Base-by-base conservation (phyloP, 2,888 invertebrate genomes). In the Hoplodrina ambigua region DNA sequence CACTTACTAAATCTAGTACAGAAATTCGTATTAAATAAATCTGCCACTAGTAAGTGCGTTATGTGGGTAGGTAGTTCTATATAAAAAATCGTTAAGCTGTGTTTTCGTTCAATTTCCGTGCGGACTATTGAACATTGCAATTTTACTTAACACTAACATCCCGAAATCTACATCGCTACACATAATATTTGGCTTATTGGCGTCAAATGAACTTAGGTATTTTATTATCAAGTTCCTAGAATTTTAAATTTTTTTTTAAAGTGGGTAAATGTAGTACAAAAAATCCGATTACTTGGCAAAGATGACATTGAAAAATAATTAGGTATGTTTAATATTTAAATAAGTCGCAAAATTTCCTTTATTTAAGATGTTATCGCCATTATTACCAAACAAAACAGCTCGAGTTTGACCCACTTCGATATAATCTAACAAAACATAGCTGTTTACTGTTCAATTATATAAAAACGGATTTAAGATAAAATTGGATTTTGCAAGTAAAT, bases 361-460 rank as follows among this genome's bases (percentile, higher is more conserved):
- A 53, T 49, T 57, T 57, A 62, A 46, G 37, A 69, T 70, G 46
- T 76, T 70, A 70, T 76, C 77, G 30, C 10, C 15, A 56, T 54
- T 69, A 60, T 30, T 56, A 25, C 30, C 49, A 49, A 71, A 76
- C 76, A 69, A 70, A 76, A 69, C 49, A 3, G 52, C 46, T 30
- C 70, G 49, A 76, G 56, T 55, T 60, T 76, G 70, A 70, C 77
- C 76, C 46, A 76, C 46, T 70, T 76, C 13, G 76, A 69, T 74
- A 74, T 20, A 13, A 58, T 70, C 70, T 65, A 20, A 49, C 61
- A 56, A 56, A 75, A 64, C 56, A 63, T 60, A 44, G 54, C 46
- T 69, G 41, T 76, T 60, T 75, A 41, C 37, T 49, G 46, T 17
- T 41, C 7, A 52, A 61, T 61, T 41, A 49, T 57, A 60, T 53